These are phyloP conservation scores for Corvus hawaiiensis DNA, from an alignment of 2,113 vertebrate species.

Conservation along the genomic window DNA sequence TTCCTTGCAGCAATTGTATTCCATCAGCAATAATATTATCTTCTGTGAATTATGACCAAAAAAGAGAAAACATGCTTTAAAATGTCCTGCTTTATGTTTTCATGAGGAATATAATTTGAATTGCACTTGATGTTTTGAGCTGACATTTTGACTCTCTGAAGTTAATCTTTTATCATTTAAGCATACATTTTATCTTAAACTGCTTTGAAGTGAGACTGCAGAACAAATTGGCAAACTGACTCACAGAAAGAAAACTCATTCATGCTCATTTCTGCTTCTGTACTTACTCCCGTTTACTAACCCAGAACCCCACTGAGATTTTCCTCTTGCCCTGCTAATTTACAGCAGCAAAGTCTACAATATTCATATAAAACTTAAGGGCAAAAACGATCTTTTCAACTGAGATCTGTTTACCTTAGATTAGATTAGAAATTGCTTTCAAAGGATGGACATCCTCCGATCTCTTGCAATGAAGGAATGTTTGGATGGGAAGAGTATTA, in stretches of 20 bases:
- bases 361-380: background rate
- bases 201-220: background rate
- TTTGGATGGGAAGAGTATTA: background rate
- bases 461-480: background rate
- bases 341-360: background rate
- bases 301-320: background rate
- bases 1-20: constrained; percentile 47
- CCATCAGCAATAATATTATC: constrained; percentile 52
- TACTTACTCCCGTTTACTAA: background rate
- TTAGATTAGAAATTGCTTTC: background rate
- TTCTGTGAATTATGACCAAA: constrained; percentile 49
- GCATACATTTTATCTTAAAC: background rate
- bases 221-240: background rate
- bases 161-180: background rate
- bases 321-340: background rate
- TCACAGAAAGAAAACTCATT: background rate
- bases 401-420: background rate
- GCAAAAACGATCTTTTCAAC: background rate
- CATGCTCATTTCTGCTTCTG: background rate
- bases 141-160: background rate
- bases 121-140: background rate
- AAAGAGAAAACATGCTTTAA: background rate
- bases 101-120: background rate
- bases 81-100: background rate
- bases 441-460: background rate